Percentiles rank a stretch among this genome's conserved stretches.
phyloP scores from a whole-genome alignment of 1,140 invertebrate species.

The Delia radicum region DNA sequence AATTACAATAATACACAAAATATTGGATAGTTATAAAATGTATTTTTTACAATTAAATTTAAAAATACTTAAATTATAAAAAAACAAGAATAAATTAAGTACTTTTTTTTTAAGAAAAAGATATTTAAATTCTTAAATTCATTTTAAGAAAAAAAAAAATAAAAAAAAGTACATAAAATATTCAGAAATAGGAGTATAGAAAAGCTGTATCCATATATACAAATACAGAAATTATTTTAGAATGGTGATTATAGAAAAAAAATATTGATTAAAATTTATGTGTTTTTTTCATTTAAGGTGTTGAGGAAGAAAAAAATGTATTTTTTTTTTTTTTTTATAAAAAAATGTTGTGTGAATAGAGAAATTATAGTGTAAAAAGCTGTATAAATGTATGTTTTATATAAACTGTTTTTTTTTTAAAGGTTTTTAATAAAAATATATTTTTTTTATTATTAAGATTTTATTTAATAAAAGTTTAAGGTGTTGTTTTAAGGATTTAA shows the following conservation, averaged over 20 bases:
- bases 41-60: no score
- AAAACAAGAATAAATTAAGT: not conserved
- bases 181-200: slow-evolving; percentile 29
- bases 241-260: slow-evolving; percentile 40
- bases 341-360: not conserved
- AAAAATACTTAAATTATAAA: no score
- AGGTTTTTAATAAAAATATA: not conserved
- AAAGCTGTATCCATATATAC: slow-evolving; percentile 56
- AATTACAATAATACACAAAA: no score
- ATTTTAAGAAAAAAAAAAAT: not conserved
- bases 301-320: not conserved
- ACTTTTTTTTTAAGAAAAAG: not conserved
- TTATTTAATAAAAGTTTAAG: not conserved
- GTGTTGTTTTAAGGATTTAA: slow-evolving; percentile 18
- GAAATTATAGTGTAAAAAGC: not conserved
- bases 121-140: not conserved
- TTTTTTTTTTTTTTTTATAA: not conserved
- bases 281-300: not conserved
- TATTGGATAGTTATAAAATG: no score
- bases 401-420: not conserved
- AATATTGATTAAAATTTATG: not conserved
- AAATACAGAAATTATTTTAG: slow-evolving; percentile 54
- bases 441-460: not conserved
- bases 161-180: not conserved
- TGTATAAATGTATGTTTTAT: not conserved